Evolutionary conservation across 1,140 invertebrate genomes (phyloP).

Genomic region (Trialeurodes vaporariorum): DNA sequence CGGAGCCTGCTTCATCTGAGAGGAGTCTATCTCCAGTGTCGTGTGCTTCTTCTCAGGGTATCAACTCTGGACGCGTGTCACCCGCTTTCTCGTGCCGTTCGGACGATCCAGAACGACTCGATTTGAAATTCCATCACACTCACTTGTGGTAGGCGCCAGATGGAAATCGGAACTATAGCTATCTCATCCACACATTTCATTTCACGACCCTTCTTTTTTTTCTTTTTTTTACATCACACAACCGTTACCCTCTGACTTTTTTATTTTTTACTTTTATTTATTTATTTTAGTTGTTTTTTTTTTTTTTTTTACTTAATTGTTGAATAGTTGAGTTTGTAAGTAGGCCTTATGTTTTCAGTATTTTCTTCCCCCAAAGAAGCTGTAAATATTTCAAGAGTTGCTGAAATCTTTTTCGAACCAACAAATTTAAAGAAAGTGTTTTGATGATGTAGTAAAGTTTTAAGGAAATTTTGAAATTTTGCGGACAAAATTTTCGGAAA

Average conservation of each 20-base stretch:
- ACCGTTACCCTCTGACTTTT: background rate
- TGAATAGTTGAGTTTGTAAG: background rate
- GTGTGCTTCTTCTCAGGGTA: background rate
- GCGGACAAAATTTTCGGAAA: no score
- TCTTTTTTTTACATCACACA: background rate
- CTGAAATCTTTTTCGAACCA: no score
- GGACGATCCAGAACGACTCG: conserved; percentile 10
- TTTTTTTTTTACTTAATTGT: background rate
- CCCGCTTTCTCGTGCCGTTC: background rate
- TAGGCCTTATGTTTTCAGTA: background rate
- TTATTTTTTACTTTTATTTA: background rate
- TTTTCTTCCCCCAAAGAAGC: background rate
- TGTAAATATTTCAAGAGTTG: no score
- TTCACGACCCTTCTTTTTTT: no score
- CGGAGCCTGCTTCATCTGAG: background rate
- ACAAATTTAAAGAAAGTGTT: no score
- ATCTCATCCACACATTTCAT: no score
- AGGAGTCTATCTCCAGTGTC: background rate
- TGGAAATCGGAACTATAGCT: no score
- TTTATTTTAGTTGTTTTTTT: background rate
- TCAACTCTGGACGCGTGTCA: background rate
- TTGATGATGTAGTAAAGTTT: no score
- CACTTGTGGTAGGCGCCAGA: conserved; percentile 12
- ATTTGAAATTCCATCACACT: conserved; percentile 15
- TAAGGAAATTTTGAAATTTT: no score